Percentiles rank a stretch among this genome's conserved stretches.
Conservation (phyloP, 2,797 vertebrate genomes). For the Aselliscus stoliczkanus region DNA sequence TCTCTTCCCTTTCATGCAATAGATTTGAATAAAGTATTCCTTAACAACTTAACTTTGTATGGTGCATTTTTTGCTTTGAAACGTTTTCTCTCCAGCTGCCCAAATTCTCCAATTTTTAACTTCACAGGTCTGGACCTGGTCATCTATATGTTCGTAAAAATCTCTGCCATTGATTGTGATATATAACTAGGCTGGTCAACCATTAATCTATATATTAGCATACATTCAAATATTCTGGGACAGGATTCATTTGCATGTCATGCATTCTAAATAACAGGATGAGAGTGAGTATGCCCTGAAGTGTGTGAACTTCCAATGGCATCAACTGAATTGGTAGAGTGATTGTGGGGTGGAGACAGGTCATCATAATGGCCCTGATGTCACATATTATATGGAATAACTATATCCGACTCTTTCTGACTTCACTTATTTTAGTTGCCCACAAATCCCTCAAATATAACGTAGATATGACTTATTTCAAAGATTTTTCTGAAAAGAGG, state of each 20-base stretch:
- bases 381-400: neutral
- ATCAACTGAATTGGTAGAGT: neutral
- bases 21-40: neutral
- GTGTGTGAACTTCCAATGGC: neutral
- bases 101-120: neutral
- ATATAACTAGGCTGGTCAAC: neutral
- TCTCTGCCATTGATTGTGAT: neutral
- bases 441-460: neutral
- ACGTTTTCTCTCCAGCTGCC: neutral
- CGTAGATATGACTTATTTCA: neutral
- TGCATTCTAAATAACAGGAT: neutral
- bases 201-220: neutral
- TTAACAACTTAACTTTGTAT: neutral
- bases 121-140: neutral
- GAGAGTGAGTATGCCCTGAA: neutral
- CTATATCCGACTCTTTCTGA: neutral
- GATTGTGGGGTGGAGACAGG: neutral
- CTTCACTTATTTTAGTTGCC: neutral
- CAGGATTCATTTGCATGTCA: neutral
- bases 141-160: neutral
- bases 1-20: neutral
- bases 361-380: neutral
- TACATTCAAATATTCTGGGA: neutral
- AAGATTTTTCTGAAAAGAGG: neutral
- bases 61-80: neutral